Conservation (phyloP, 2,797 vertebrate species). For the Octomys mimax region DNA sequence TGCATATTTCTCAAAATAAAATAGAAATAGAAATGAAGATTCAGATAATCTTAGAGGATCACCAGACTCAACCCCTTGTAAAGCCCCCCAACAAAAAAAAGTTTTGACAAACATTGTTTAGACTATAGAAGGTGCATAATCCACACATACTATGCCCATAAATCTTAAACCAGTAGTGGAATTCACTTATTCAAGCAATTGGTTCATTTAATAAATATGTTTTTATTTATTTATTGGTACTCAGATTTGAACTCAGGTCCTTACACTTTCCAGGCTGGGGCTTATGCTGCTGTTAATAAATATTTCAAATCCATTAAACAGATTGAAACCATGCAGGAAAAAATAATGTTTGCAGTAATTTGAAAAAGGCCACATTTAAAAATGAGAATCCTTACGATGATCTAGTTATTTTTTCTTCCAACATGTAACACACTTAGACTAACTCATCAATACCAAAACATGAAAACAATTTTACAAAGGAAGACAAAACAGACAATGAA, state of each 20-base stretch:
- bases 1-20: neutral
- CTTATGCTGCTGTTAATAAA: neutral
- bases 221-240: neutral
- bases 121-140: neutral
- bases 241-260: too few relatives aligned
- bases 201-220: neutral
- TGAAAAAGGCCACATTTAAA: slow-evolving; percentile 2
- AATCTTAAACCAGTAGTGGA: slow-evolving; percentile 24
- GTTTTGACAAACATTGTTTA: neutral
- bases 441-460: neutral
- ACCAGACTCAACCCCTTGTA: neutral
- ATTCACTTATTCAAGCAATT: slow-evolving; percentile 44
- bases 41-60: neutral
- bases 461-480: neutral
- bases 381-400: neutral
- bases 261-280: too few relatives aligned
- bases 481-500: neutral
- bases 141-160: neutral
- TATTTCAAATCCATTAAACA: slow-evolving; percentile 64
- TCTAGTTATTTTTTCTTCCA: neutral
- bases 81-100: neutral
- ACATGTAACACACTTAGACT: neutral
- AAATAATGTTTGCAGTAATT: slow-evolving; percentile 10
- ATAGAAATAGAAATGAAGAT: neutral
- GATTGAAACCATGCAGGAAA: neutral